Evolutionary conservation across 2,888 invertebrate species (phyloP), one percentile per base, ranked within the genome.

Genomic region (Tortrix viridana): DNA sequence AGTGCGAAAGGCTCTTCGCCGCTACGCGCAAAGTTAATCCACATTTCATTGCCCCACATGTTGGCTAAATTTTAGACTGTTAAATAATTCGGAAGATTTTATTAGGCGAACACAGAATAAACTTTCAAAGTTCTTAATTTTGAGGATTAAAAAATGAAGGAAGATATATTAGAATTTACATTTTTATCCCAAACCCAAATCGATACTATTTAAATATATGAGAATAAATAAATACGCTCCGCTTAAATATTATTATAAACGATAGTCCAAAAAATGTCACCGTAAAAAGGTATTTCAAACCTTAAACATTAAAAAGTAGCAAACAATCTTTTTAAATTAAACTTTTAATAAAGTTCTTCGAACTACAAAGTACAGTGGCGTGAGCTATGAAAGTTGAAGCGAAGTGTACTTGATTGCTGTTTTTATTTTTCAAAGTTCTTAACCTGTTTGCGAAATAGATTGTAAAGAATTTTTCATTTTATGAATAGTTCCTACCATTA

Each of bases 1-100:
- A 75, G 65, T 76, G 72, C 76, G 73, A 77, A 82, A 84, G 77
- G n/a, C n/a, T n/a, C 84, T 84, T 77, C 50, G 26, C 26, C 9
- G 26, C 41, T 47, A 65, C 70, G 71, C 68, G 67, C 74, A 49
- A 81, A 82, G 75, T 84, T 82, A 80, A 81, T 82, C 75, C 79
- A 79, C 79, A 83, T 84, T 84, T 86, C 81, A 84, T 83, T 80
- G 80, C 76, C 69, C 60, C 74, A 73, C 75, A 73, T 71, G 75
- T 70, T 75, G 65, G 70, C 65, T 65, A 65, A 63, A 65, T 76
- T 77, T 58, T 61, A 48, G n/a, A 48, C 48, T 20, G 58, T 56
- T 65, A 58, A 58, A 54, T 43, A 74, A 65, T 74, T 68, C 69
- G 71, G 74, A 70, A 73, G 73, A 77, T 73, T 74, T 75, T 77